Evolutionary conservation across 2,113 vertebrate genomes (phyloP).

Genomic region (Trinectes maculatus): DNA sequence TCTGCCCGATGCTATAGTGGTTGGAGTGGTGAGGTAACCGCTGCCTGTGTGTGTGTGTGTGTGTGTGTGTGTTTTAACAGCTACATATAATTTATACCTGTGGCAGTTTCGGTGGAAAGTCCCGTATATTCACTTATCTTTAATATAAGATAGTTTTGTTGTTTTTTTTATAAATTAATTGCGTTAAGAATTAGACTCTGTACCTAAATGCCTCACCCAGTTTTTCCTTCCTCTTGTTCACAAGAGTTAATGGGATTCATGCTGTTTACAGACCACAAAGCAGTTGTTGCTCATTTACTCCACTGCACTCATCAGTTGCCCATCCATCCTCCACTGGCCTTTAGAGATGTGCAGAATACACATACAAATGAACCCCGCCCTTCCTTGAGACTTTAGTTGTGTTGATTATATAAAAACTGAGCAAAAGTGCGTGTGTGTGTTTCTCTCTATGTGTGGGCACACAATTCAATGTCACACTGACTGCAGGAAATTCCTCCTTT

Average conservation of each 20-base stretch:
- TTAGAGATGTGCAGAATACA: not conserved
- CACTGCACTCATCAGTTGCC: constrained; percentile 3
- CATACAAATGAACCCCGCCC: not conserved
- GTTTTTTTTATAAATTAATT: no score
- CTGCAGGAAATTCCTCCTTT: constrained; percentile 8
- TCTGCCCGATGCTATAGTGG: constrained; percentile 46
- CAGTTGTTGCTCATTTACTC: constrained; percentile 58
- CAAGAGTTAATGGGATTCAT: not conserved
- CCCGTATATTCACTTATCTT: no score
- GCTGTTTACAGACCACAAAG: constrained; percentile 18
- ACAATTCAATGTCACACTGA: not conserved
- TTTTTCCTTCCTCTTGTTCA: not conserved
- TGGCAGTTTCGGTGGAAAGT: no score
- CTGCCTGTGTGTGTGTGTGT: no score
- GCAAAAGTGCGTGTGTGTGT: not conserved
- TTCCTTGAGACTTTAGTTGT: not conserved
- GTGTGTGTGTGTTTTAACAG: no score
- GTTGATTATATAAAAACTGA: constrained; percentile 5
- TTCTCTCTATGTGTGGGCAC: not conserved
- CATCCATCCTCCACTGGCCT: constrained; percentile 5
- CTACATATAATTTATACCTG: no score
- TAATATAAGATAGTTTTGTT: not conserved
- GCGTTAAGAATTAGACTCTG: not conserved
- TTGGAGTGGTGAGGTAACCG: constrained; percentile 56
- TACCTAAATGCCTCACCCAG: not conserved